phyloP scores from a whole-genome alignment of 92 coral and sea anemone genomes.

The Nematostella vectensis region DNA sequence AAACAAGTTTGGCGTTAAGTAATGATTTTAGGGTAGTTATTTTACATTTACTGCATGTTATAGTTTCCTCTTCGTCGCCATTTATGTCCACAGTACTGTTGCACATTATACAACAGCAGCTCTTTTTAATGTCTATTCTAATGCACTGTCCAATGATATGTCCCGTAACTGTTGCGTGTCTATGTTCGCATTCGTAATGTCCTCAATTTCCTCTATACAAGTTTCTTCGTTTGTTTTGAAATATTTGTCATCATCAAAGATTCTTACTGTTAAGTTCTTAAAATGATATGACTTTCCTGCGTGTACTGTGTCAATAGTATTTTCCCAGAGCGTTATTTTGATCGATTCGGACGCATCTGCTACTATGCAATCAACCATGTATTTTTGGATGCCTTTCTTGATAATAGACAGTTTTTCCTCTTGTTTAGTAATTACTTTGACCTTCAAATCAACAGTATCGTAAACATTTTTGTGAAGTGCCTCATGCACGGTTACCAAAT shows the following conservation, averaged over 20 bases:
- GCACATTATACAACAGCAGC: slow-evolving; percentile 12
- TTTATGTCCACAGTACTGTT: slow-evolving; percentile 11
- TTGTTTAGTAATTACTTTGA: slow-evolving; percentile 9
- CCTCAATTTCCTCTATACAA: slow-evolving; percentile 30
- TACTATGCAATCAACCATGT: slow-evolving; percentile 19
- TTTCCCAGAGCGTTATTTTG: slow-evolving; percentile 34
- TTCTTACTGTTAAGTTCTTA: slow-evolving; percentile 21
- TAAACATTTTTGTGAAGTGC: slow-evolving; percentile 8
- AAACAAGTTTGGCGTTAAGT: too few species aligned
- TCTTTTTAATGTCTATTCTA: slow-evolving; percentile 15
- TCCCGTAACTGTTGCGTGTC: slow-evolving; percentile 9
- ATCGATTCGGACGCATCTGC: slow-evolving; percentile 26
- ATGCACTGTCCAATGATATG: slow-evolving; percentile 13
- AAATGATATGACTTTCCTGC: slow-evolving; percentile 32
- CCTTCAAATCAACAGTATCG: slow-evolving; percentile 18
- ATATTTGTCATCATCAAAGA: slow-evolving; percentile 35
- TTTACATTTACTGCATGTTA: too few species aligned
- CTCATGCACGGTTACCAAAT: slow-evolving; percentile 3
- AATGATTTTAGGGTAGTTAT: too few species aligned
- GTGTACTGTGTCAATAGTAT: slow-evolving; percentile 17
- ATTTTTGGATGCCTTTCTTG: slow-evolving; percentile 6
- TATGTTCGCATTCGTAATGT: slow-evolving; percentile 29
- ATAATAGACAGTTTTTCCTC: slow-evolving; percentile 10
- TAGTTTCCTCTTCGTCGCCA: too few species aligned
- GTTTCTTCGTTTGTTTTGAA: slow-evolving; percentile 38